Base-by-base conservation (phyloP, 1,140 invertebrate species). In the Drosophila punjabiensis region DNA sequence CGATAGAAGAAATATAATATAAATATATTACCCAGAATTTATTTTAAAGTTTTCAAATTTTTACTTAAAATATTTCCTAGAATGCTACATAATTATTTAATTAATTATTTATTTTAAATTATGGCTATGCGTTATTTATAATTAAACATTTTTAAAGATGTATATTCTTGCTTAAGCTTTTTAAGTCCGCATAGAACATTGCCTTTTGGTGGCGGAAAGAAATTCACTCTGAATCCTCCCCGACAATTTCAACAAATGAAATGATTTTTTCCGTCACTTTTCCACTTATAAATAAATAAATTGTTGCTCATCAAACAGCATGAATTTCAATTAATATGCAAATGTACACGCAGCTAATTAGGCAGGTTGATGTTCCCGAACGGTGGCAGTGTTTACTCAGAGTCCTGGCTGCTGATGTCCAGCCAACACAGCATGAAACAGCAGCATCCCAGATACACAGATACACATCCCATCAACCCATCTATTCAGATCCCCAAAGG, bases 241-340 rank as follows among this genome's bases (percentile, higher is more conserved):
- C 41, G 47, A 28, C 28, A 71, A 62, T 48, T 75, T 78, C 52
- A n/a, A 16, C 6, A 39, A 78, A 56, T 48, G 45, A 24, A 55
- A 33, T 55, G 24, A 24, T 35, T 20, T 47, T 70, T 32, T 24
- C 48, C 35, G 11, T 32, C 28, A 41, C 32, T 13, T 53, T 47
- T 80, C 55, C 60, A 55, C 66, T 52, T 67, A 50, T 69, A 81
- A 79, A 75, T 79, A 66, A 85, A 67, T 74, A 84, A 73, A 63
- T 79, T 76, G 63, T 67, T 84, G 68, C 30, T 76, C 56, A 65
- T 65, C 63, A 79, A 78, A 79, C 76, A 74, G 56, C 65, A 45
- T 32, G 73, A 80, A 71, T 84, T 81, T 43, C 69, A 81, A 88
- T 81, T 84, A 89, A 84, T 79, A 89, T 88, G 85, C 63, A 84